Evolutionary conservation across 2,797 vertebrate species (phyloP).

Genomic region (Bovichtus diacanthus): DNA sequence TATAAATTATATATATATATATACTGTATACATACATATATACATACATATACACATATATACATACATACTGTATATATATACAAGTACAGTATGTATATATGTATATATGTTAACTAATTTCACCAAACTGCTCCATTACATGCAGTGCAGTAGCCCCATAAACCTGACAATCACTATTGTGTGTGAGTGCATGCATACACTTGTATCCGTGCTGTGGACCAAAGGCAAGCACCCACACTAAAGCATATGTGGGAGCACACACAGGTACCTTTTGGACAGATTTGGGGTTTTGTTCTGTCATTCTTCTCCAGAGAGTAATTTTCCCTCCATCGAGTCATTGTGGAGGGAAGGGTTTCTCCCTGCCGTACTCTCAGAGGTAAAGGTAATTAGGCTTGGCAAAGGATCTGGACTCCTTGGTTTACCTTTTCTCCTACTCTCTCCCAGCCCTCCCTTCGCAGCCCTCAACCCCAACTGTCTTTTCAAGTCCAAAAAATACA

Average conservation of each 20-base stretch:
- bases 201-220: not conserved
- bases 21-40: too few relatives aligned
- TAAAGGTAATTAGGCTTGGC: conserved; percentile 81
- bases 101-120: too few relatives aligned
- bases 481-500: conserved; percentile 66
- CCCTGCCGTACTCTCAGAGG: conserved; percentile 49
- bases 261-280: conserved; percentile 53
- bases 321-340: conserved; percentile 52
- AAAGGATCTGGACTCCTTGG: conserved; percentile 64
- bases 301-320: conserved; percentile 70
- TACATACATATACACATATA: too few relatives aligned
- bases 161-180: conserved; percentile 13
- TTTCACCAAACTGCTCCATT: conserved; percentile 20
- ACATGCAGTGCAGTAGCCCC: not conserved
- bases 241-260: conserved; percentile 18
- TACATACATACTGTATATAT: too few relatives aligned
- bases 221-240: conserved; percentile 16
- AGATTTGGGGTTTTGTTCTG: conserved; percentile 79
- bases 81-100: too few relatives aligned
- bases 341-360: conserved; percentile 42
- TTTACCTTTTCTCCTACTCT: conserved; percentile 53
- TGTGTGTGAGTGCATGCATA: not conserved
- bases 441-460: conserved; percentile 34
- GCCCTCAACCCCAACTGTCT: conserved; percentile 49
- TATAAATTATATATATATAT: too few relatives aligned